phyloP scores from a whole-genome alignment of 2,113 vertebrate species.

The Colaptes auratus region DNA sequence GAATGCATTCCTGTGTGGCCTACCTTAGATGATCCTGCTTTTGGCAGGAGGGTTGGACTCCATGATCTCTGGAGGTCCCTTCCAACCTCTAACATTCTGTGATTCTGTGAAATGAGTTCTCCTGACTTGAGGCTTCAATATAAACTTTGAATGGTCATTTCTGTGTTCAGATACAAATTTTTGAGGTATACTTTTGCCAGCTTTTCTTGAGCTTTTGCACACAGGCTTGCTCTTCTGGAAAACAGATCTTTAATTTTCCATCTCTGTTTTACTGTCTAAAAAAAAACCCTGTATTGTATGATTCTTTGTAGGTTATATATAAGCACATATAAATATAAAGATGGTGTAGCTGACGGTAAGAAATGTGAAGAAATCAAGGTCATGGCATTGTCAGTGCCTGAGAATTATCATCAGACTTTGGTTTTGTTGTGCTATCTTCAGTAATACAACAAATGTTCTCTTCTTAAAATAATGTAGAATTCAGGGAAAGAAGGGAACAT shows the following conservation, averaged over 20 bases:
- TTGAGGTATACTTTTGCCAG: neutral
- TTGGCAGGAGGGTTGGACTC: no score
- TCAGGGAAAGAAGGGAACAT: neutral
- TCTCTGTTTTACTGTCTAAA: neutral
- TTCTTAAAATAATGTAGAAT: constrained; percentile 52
- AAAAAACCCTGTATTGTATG: neutral
- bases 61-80: no score
- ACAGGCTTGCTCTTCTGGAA: neutral
- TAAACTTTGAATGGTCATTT: neutral
- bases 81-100: no score
- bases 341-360: neutral
- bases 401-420: constrained; percentile 7
- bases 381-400: neutral
- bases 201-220: neutral
- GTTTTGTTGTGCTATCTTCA: constrained; percentile 20
- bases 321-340: neutral
- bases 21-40: no score
- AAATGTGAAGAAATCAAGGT: neutral
- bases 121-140: neutral
- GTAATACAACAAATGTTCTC: constrained; percentile 18
- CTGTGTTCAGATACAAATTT: neutral
- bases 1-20: no score
- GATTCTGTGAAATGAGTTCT: neutral
- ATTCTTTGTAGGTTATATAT: neutral
- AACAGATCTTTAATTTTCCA: neutral